Evolutionary conservation across 64 coral and sea anemone species (phyloP), one percentile per base, ranked within the genome.

Genomic region (Actinia tenebrosa): DNA sequence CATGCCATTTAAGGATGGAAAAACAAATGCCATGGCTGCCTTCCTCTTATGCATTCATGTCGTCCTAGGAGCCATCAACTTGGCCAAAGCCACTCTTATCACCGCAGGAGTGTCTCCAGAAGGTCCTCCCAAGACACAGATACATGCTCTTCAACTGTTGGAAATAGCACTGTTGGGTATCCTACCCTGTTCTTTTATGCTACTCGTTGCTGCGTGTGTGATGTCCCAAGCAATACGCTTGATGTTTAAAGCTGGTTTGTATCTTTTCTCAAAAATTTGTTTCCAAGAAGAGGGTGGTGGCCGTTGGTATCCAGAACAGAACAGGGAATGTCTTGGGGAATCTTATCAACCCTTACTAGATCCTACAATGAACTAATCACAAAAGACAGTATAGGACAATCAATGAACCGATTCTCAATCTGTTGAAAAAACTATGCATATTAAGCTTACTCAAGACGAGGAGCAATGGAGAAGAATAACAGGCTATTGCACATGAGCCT

Each of bases 191-290:
- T 7, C 82, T 7, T 64, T 96, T 22, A 25, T 22, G 16, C 42
- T 96, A 19, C 80, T 92, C 3, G 84, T 87, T 77, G 80, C 79
- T 7, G 82, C 82, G 2, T 84, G 71, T 11, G 42, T 92, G 5
- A 6, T 92, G 25, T 96, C 94, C 11, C 94, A 89, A 45, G 26
- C 69, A 26, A 64, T 92, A 66, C 87, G 94, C 9, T 54, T 95
- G 55, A 47, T 83, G 14, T 15, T 83, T 8, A 53, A 27, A 47
- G 80, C 25, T 72, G 8, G 22, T 37, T 23, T 72, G 25, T 72
- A 72, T 37, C 9, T 72, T 26, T 72, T 47, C n/a, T 30, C 50
- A 19, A 83, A 83, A 83, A 50, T 50, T 5, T 20, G 80, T 44
- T 53, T 17, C 1, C 11, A 83, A 18, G 44, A 2, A 53, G 3